Percentiles rank a stretch among this genome's conserved stretches.
phyloP scores from a whole-genome alignment of 1,140 invertebrate genomes.

The Bombus pascuorum region DNA sequence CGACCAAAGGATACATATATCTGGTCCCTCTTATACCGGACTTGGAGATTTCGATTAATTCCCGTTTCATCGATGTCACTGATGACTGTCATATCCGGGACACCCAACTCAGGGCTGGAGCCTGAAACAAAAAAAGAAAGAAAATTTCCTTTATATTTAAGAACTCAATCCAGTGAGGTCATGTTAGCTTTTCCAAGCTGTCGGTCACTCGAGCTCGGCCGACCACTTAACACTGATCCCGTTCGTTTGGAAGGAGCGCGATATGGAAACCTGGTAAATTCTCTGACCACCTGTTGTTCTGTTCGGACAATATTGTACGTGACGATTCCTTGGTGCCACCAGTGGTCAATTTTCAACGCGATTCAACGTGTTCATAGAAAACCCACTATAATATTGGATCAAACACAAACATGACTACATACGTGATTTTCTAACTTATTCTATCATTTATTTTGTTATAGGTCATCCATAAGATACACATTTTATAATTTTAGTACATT shows the following conservation, averaged over 20 bases:
- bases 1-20: constrained; percentile 95
- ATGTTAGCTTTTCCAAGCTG: neutral
- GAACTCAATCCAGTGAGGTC: no score
- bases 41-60: constrained; percentile 94
- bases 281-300: constrained; percentile 61
- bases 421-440: neutral
- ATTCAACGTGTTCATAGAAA: constrained; percentile 57
- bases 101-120: constrained; percentile 85
- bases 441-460: neutral
- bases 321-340: constrained; percentile 48
- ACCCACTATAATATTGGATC: constrained; percentile 8
- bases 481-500: neutral
- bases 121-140: constrained; percentile 80
- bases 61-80: constrained; percentile 95
- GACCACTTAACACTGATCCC: constrained; percentile 27
- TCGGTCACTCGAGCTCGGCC: neutral
- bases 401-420: neutral
- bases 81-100: constrained; percentile 96
- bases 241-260: constrained; percentile 29
- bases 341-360: constrained; percentile 36
- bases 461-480: neutral
- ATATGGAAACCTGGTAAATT: constrained; percentile 46
- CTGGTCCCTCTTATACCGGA: constrained; percentile 91
- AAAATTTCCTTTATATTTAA: neutral
- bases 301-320: constrained; percentile 25